Percentiles rank a stretch among this genome's conserved stretches.
Conservation (phyloP, 37 sponge, comb jelly and placozoan genomes). For the Corticium candelabrum region DNA sequence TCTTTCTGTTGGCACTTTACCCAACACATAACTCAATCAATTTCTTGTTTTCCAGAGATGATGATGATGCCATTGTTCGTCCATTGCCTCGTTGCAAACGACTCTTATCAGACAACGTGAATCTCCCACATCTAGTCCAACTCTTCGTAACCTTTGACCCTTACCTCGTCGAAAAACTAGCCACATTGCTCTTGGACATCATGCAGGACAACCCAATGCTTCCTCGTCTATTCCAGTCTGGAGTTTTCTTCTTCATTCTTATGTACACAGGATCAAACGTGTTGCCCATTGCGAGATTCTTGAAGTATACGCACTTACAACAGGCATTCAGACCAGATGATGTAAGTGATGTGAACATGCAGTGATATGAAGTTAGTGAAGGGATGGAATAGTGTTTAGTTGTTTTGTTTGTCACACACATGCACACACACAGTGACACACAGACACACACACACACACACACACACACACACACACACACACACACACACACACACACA, state of each 20-base stretch:
- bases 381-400: not conserved
- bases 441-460: not conserved
- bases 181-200: conserved; percentile 73
- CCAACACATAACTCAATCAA: not conserved
- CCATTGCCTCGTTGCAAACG: conserved; percentile 91
- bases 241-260: conserved; percentile 98
- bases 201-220: conserved; percentile 95
- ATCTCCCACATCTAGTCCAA: conserved; percentile 88
- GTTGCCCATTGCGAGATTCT: conserved; percentile 85
- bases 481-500: not conserved
- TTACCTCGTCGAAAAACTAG: conserved; percentile 82
- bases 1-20: no score
- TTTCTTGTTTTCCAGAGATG: conserved; percentile 30
- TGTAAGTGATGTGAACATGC: conserved; percentile 16
- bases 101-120: conserved; percentile 62
- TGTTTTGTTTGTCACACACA: not conserved
- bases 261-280: conserved; percentile 99
- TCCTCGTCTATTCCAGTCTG: conserved; percentile 81
- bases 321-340: conserved; percentile 97
- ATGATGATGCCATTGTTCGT: conserved; percentile 70
- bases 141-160: conserved; percentile 98
- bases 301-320: conserved; percentile 85
- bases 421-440: not conserved
- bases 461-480: not conserved
- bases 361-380: no score